A percentile compares a stretch with the other conserved stretches of the same genome.
Conservation (phyloP, 2,888 invertebrate species). For the Ditylenchus weischeri region DNA sequence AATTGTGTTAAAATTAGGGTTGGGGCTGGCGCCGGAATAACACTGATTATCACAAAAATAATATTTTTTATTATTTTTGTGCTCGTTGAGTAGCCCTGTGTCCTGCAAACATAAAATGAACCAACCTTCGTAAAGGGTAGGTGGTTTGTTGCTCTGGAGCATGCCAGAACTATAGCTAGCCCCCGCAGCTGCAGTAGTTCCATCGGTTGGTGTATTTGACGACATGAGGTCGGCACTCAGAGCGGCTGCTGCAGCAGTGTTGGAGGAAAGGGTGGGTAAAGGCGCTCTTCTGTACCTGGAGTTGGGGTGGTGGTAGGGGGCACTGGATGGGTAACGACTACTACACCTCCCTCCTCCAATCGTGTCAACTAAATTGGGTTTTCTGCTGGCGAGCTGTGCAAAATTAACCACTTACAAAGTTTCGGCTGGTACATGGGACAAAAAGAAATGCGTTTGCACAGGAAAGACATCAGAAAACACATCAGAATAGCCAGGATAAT, state of each 20-base stretch:
- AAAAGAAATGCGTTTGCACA: not conserved
- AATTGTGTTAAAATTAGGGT: too few relatives aligned
- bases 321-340: not conserved
- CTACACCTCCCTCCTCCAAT: not conserved
- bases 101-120: too few relatives aligned
- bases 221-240: not conserved
- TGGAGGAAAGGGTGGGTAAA: not conserved
- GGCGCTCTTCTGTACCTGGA: constrained; percentile 4
- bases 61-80: too few relatives aligned
- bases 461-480: constrained; percentile 1
- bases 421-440: constrained; percentile 10
- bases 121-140: too few relatives aligned
- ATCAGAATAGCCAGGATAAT: not conserved
- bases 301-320: not conserved
- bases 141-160: too few relatives aligned
- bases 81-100: too few relatives aligned
- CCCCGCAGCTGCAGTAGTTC: too few relatives aligned
- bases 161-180: too few relatives aligned
- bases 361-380: not conserved
- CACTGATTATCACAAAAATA: too few relatives aligned
- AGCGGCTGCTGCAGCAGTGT: not conserved
- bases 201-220: too few relatives aligned
- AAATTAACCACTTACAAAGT: not conserved
- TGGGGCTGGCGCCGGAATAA: too few relatives aligned
- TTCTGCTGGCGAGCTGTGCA: too few relatives aligned